phyloP scores from a whole-genome alignment of 2,888 invertebrate genomes.

The Idaea biselata region DNA sequence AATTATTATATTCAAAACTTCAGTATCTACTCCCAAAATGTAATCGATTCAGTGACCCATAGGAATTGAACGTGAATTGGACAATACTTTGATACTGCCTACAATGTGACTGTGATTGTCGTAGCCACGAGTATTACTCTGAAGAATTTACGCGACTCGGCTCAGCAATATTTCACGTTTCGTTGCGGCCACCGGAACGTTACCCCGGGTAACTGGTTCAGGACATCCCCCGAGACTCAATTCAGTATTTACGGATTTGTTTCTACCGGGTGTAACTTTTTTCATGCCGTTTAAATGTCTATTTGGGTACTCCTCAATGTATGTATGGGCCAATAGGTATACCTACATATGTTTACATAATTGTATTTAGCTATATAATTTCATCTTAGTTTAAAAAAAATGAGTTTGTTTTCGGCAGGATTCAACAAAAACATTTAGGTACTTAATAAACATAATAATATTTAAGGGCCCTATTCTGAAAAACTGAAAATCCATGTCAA shows the following conservation, averaged over 20 bases:
- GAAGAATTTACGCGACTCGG: constrained; percentile 32
- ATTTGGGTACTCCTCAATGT: background rate
- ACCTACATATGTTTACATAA: background rate
- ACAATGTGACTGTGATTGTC: background rate
- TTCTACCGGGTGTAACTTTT: constrained; percentile 3
- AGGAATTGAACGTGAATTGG: too few species aligned
- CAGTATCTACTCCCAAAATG: too few species aligned
- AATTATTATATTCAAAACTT: too few species aligned
- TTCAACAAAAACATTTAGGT: too few species aligned
- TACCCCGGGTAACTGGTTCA: constrained; percentile 19
- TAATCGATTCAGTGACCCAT: too few species aligned
- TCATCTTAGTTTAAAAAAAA: too few species aligned
- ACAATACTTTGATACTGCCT: too few species aligned
- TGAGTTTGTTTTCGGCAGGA: too few species aligned
- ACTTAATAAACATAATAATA: too few species aligned
- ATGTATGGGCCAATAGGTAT: background rate
- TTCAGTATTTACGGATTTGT: constrained; percentile 25
- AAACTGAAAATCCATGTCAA: too few species aligned
- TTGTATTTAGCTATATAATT: background rate
- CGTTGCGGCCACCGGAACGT: constrained; percentile 19
- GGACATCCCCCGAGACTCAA: constrained; percentile 21
- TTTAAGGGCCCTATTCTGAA: too few species aligned
- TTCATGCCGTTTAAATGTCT: background rate
- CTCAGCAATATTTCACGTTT: constrained; percentile 28
- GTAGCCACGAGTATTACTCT: constrained; percentile 7